Base-by-base conservation (phyloP, 2,797 vertebrate species). In the Fistularia tabacaria region DNA sequence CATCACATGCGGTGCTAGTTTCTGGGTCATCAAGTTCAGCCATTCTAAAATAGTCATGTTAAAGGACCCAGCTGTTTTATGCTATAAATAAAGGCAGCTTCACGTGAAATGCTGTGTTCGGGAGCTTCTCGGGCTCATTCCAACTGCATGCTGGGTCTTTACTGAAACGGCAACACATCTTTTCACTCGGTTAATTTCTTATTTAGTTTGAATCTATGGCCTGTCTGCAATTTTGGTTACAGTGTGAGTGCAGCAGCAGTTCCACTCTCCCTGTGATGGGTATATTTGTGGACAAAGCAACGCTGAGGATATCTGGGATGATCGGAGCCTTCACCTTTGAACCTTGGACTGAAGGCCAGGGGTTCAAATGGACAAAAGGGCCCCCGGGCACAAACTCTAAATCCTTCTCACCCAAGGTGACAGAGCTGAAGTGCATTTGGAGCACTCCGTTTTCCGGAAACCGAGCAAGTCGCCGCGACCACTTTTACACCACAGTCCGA, bases 341-440 rank as follows among this genome's bases (percentile, higher is more conserved):
- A 79, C 81, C 60, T 57, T 48, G 60, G 80, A 83, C 79, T 79
- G 83, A 73, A 85, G 85, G 87, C 72, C 82, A 77, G 40, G 54
- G 67, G 87, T 88, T 89, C 81, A 88, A 84, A 87, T 79, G 76
- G 79, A 72, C 77, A 81, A 74, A 60, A 36, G 54, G 25, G 63
- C 84, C 85, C 71, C 70, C 9, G 1, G 80, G 85, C 77, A 41
- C 12, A 64, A 66, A 69, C 62, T 59, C 53, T 81, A 71, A 80
- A 85, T 74, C 45, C 68, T 66, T 54, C 57, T 76, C 70, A 82
- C 74, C 83, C 74, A 38, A 42, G 65, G 64, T 74, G 72, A 80
- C 73, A 78, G 66, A 56, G 50, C 65, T 51, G 51, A 70, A 80
- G 74, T 66, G 77, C 76, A 38, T 57, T 66, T 49, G 67, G 57